These are phyloP conservation scores for Actenoides hombroni DNA, from an alignment of 2,113 vertebrate species.

Conservation along the genomic window DNA sequence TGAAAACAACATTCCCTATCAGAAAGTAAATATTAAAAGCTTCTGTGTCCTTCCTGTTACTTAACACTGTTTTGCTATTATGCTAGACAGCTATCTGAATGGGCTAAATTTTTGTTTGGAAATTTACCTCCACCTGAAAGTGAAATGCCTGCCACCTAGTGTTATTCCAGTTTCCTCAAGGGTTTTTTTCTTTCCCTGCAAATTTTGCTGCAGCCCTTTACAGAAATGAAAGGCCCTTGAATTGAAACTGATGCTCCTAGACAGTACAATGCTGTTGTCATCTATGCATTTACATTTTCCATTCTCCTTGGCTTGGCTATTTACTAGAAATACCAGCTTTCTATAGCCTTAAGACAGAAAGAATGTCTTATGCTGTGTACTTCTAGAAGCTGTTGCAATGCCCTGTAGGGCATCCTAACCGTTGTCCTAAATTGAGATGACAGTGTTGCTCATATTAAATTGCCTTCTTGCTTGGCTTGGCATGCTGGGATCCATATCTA, in stretches of 20 bases:
- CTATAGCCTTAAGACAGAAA: slow-evolving; percentile 68
- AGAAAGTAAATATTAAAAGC: background rate
- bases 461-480: slow-evolving; percentile 75
- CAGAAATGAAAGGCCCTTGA: background rate
- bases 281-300: slow-evolving; percentile 51
- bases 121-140: background rate
- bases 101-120: background rate
- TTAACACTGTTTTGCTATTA: background rate
- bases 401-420: slow-evolving; percentile 78
- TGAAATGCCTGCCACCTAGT: background rate
- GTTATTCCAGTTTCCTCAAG: background rate
- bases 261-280: slow-evolving; percentile 32
- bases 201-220: background rate
- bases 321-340: slow-evolving; percentile 73
- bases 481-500: slow-evolving; percentile 82
- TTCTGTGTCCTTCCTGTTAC: background rate
- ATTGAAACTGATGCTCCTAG: slow-evolving; percentile 26
- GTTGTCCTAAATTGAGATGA: slow-evolving; percentile 86
- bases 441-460: slow-evolving; percentile 83
- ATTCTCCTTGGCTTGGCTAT: slow-evolving; percentile 63
- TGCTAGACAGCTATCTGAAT: background rate
- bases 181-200: background rate
- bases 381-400: slow-evolving; percentile 71
- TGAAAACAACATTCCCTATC: background rate
- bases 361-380: slow-evolving; percentile 59